phyloP scores from a whole-genome alignment of 2,888 invertebrate species.

The Colostygia pectinataria region DNA sequence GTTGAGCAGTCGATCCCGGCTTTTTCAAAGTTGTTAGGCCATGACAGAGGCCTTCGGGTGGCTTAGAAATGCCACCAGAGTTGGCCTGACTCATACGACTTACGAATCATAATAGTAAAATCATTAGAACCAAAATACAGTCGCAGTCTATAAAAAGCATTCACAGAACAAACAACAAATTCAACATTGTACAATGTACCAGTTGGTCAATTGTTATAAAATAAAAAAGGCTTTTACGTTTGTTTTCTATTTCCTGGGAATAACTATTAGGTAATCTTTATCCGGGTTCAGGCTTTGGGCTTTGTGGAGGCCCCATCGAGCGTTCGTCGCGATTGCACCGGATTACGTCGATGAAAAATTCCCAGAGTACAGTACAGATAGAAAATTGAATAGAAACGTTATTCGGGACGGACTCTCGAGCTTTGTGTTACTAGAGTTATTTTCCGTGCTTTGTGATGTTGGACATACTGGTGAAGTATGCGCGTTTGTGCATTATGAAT shows the following conservation, averaged over 20 bases:
- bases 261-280: slow-evolving; percentile 18
- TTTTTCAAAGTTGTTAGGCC: too few relatives aligned
- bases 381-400: slow-evolving; percentile 66
- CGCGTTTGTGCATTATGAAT: slow-evolving; percentile 12
- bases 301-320: slow-evolving; percentile 13
- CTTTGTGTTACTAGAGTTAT: slow-evolving; percentile 51
- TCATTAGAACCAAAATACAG: too few relatives aligned
- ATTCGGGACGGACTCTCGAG: slow-evolving; percentile 49
- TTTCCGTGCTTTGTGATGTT: slow-evolving; percentile 35
- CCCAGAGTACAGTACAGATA: slow-evolving; percentile 51
- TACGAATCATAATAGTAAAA: too few relatives aligned
- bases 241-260: slow-evolving; percentile 8
- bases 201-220: slow-evolving; percentile 5
- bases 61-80: too few relatives aligned
- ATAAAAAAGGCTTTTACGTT: background rate
- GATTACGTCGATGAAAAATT: slow-evolving; percentile 70
- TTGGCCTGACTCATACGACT: too few relatives aligned
- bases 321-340: slow-evolving; percentile 46
- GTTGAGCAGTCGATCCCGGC: too few relatives aligned
- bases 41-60: too few relatives aligned
- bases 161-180: background rate
- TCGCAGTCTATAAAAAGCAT: too few relatives aligned
- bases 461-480: slow-evolving; percentile 21
- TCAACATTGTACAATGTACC: background rate
- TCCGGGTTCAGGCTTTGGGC: slow-evolving; percentile 13